A percentile compares a stretch with the other conserved stretches of the same genome.
Evolutionary conservation across 2,797 vertebrate species (phyloP).

Genomic region (Siniperca undulata): DNA sequence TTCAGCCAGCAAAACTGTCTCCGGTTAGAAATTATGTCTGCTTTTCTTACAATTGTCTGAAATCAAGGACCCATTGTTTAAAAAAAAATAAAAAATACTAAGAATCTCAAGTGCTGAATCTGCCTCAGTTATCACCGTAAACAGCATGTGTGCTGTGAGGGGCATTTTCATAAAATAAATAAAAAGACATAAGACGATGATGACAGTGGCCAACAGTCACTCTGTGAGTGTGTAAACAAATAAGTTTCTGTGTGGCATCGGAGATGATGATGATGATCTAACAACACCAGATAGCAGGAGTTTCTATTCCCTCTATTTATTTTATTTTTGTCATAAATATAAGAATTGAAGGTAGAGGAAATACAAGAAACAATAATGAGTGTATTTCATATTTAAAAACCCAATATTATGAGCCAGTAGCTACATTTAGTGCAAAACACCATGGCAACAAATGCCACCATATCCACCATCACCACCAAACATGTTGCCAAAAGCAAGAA

Average conservation of each 20-base stretch:
- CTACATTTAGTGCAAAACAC: slow-evolving; percentile 30
- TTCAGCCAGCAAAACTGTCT: background rate
- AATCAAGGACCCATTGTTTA: background rate
- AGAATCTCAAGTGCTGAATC: background rate
- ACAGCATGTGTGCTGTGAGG: background rate
- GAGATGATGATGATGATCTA: background rate
- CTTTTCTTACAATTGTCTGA: background rate
- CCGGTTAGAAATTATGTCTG: background rate
- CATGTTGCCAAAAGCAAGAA: slow-evolving; percentile 36
- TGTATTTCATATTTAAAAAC: background rate
- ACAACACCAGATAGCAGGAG: background rate
- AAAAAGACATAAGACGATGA: no score
- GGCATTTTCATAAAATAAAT: no score
- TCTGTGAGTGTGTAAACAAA: no score
- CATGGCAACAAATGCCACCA: slow-evolving; percentile 55
- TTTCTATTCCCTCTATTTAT: background rate
- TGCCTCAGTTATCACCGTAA: background rate
- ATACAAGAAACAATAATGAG: background rate
- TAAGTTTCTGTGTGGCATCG: no score
- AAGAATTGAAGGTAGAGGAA: background rate
- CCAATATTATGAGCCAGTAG: background rate
- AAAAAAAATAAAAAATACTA: background rate
- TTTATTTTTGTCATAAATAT: background rate
- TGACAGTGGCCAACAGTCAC: no score
- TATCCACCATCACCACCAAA: slow-evolving; percentile 23